Evolutionary conservation across 2,797 vertebrate genomes (phyloP).

Genomic region (Melanitta fusca): DNA sequence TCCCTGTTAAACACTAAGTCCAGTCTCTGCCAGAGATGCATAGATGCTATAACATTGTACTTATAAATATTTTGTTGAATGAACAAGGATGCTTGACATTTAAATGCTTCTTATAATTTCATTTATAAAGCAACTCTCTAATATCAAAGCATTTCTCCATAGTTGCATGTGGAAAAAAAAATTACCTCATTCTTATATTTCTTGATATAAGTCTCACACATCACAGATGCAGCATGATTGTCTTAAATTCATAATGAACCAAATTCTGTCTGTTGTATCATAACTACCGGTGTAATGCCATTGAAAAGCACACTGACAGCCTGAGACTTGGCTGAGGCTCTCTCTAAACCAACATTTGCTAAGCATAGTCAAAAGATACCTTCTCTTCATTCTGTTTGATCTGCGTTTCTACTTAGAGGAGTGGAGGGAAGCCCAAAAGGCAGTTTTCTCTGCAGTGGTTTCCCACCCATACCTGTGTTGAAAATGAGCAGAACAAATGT

Average conservation of each 20-base stretch:
- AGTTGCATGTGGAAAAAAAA: background rate
- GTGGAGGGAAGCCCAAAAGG: background rate
- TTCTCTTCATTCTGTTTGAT: background rate
- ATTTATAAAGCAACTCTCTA: conserved; percentile 26
- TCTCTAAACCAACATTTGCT: background rate
- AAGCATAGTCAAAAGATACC: background rate
- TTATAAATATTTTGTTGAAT: conserved; percentile 44
- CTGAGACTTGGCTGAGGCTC: background rate
- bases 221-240: background rate
- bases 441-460: background rate
- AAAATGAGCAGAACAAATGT: background rate
- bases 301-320: background rate
- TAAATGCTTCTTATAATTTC: conserved; percentile 35
- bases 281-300: accelerated
- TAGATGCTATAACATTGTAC: conserved; percentile 3
- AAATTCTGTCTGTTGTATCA: background rate
- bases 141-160: conserved; percentile 12
- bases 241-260: background rate
- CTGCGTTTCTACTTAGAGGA: no score
- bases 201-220: background rate
- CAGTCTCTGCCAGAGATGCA: background rate
- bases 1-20: background rate
- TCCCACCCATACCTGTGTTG: background rate
- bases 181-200: background rate
- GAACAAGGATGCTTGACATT: conserved; percentile 26